Evolutionary conservation across 2,797 vertebrate species (phyloP).

Genomic region (Tragopan temminckii): DNA sequence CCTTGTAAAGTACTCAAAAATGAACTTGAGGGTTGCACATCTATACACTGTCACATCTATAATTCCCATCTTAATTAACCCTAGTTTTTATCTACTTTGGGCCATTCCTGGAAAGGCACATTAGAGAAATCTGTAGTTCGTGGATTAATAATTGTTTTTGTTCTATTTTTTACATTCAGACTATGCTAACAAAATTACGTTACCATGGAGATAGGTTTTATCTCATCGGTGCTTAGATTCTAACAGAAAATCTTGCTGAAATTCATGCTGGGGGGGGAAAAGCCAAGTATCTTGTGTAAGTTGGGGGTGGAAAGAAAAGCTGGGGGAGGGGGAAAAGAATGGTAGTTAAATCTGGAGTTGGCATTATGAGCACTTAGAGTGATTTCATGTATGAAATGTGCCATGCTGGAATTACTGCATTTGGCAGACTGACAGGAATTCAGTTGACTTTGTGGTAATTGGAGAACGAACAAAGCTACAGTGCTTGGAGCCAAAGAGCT

Average conservation of each 20-base stretch:
- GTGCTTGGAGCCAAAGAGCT: slow-evolving; percentile 9
- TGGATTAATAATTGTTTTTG: not conserved
- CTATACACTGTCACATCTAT: not conserved
- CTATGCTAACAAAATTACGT: not conserved
- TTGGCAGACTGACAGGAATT: slow-evolving; percentile 19
- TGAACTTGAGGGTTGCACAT: not conserved
- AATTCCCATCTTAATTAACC: not conserved
- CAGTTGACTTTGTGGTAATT: not conserved
- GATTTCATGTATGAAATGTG: not conserved
- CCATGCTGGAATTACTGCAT: not conserved
- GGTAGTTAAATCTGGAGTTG: not conserved
- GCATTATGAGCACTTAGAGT: not conserved
- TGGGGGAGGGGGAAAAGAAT: not conserved
- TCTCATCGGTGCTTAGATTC: not conserved
- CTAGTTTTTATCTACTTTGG: not conserved
- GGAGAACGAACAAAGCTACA: not conserved
- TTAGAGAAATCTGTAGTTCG: not conserved
- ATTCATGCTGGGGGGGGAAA: not conserved
- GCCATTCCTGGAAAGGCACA: not conserved
- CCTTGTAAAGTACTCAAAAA: not conserved
- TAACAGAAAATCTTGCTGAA: not conserved
- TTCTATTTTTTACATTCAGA: not conserved
- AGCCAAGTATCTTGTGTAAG: not conserved
- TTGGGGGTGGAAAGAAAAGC: not conserved
- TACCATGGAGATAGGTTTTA: slow-evolving; percentile 17